Conservation (phyloP, 2,888 invertebrate genomes). For the Heliconius ismenius region DNA sequence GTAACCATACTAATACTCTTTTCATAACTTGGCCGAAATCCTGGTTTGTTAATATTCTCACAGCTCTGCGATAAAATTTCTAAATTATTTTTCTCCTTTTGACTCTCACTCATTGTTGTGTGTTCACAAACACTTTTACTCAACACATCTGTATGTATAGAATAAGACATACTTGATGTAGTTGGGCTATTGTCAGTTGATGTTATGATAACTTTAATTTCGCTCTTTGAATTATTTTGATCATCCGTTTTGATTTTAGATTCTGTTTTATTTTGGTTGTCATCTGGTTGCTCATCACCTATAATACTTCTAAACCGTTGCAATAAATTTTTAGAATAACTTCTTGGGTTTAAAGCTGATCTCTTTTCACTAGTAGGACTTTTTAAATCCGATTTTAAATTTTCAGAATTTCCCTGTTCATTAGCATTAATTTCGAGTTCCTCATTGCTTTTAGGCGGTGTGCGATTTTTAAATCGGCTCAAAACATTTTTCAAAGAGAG, state of each 20-base stretch:
- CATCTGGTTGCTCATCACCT: constrained; percentile 73
- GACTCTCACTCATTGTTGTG: constrained; percentile 66
- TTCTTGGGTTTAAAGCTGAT: constrained; percentile 72
- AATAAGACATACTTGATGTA: constrained; percentile 58
- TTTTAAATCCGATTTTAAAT: constrained; percentile 64
- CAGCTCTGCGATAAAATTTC: constrained; percentile 71
- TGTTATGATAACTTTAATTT: constrained; percentile 71
- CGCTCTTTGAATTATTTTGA: constrained; percentile 56
- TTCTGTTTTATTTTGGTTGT: constrained; percentile 63
- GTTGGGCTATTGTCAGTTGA: constrained; percentile 65
- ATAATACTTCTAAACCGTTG: constrained; percentile 79
- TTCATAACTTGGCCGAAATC: constrained; percentile 60
- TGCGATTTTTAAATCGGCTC: constrained; percentile 76
- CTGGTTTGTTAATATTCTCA: constrained; percentile 64
- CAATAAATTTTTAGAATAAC: constrained; percentile 74
- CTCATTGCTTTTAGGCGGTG: constrained; percentile 69
- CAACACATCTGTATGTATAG: constrained; percentile 57
- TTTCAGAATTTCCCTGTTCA: constrained; percentile 64
- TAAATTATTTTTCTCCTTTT: constrained; percentile 69
- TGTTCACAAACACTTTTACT: constrained; percentile 73
- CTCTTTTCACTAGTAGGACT: constrained; percentile 71
- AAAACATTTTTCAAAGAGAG: constrained; percentile 81
- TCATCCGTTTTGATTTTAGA: constrained; percentile 45
- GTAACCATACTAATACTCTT: constrained; percentile 69
- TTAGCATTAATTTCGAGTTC: constrained; percentile 71